A percentile compares a stretch with the other conserved stretches of the same genome.
These are phyloP conservation scores for Sinopyrophorus schimmeli DNA, from an alignment of 2,888 invertebrate species.

Conservation along the genomic window DNA sequence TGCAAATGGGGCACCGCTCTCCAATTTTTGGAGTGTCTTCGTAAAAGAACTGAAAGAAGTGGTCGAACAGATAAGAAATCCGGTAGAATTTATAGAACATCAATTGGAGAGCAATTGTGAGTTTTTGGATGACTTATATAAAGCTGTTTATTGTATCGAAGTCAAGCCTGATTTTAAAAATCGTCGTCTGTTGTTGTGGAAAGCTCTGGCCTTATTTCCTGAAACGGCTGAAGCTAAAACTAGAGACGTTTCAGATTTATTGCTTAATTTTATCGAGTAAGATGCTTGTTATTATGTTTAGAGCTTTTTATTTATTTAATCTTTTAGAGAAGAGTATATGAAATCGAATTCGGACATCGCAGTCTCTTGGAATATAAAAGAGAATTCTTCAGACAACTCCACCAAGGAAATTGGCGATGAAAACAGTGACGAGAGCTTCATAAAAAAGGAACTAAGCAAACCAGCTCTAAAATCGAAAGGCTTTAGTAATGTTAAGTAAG, in stretches of 20 bases:
- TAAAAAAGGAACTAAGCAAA: constrained; percentile 6
- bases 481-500: neutral
- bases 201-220: constrained; percentile 73
- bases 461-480: neutral
- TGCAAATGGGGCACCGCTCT: constrained; percentile 63
- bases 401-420: constrained; percentile 51
- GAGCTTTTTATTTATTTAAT: constrained; percentile 43
- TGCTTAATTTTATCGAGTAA: constrained; percentile 77
- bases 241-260: constrained; percentile 76
- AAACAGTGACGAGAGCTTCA: constrained; percentile 43
- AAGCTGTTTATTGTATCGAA: constrained; percentile 46
- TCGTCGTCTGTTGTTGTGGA: constrained; percentile 81
- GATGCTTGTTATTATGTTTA: constrained; percentile 30
- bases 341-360: constrained; percentile 62
- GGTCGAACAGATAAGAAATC: constrained; percentile 55
- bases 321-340: constrained; percentile 61
- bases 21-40: constrained; percentile 77
- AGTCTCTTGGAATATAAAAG: constrained; percentile 60
- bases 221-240: constrained; percentile 80
- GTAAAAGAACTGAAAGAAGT: constrained; percentile 62
- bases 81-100: constrained; percentile 29
- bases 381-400: constrained; percentile 42
- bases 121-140: constrained; percentile 44
- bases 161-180: constrained; percentile 73
- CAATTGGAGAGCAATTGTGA: constrained; percentile 32